Evolutionary conservation across 2,888 invertebrate species (phyloP).

Genomic region (Teinopalpus imperialis): DNA sequence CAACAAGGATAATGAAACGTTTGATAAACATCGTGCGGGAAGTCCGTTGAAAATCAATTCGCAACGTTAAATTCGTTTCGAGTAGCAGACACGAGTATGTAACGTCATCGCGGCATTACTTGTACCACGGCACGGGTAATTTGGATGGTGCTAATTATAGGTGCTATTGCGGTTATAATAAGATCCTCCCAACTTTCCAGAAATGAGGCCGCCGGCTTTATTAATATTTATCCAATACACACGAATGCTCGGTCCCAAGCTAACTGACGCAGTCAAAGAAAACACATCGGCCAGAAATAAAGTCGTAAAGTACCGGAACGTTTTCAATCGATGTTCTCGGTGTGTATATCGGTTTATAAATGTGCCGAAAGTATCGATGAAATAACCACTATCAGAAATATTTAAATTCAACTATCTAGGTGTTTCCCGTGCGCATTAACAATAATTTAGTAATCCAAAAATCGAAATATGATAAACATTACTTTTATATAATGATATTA

Average conservation of each 20-base stretch:
- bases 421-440: constrained; percentile 35
- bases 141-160: constrained; percentile 80
- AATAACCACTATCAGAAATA: constrained; percentile 60
- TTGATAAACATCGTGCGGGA: constrained; percentile 41
- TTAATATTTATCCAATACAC: constrained; percentile 82
- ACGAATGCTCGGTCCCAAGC: constrained; percentile 66
- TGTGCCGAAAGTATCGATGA: constrained; percentile 63
- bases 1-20: constrained; percentile 40
- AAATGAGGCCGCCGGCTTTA: constrained; percentile 80
- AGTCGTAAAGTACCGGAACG: constrained; percentile 79
- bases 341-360: constrained; percentile 66
- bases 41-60: constrained; percentile 53
- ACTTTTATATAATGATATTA: too few species aligned
- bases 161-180: constrained; percentile 82
- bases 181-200: constrained; percentile 80
- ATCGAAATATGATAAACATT: too few species aligned
- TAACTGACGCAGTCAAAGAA: constrained; percentile 80
- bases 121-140: constrained; percentile 71
- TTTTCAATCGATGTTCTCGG: constrained; percentile 74
- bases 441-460: background rate
- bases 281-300: constrained; percentile 77
- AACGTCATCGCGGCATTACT: constrained; percentile 67
- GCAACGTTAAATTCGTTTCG: constrained; percentile 47
- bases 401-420: constrained; percentile 44
- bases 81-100: constrained; percentile 64